phyloP scores from a whole-genome alignment of 2,113 vertebrate genomes.

The Misgurnus anguillicaudatus region DNA sequence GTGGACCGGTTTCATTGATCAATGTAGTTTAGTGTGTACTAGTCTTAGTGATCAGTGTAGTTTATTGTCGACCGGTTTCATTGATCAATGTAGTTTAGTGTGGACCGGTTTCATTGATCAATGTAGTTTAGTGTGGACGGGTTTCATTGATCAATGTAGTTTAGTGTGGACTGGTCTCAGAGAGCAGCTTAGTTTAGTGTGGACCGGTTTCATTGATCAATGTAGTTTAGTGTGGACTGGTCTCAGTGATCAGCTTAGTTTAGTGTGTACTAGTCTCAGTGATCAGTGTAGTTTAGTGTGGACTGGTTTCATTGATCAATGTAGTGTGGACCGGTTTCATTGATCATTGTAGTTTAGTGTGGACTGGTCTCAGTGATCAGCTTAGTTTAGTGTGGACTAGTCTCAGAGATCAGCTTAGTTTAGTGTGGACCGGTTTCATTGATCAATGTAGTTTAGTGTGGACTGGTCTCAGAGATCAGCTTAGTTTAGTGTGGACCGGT shows the following conservation, averaged over 20 bases:
- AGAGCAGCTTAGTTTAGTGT: neutral
- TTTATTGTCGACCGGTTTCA: neutral
- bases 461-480: no score
- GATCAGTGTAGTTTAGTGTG: constrained; percentile 9
- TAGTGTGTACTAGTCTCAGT: neutral
- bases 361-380: neutral
- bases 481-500: no score
- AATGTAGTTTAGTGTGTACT: no score
- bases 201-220: no score
- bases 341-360: neutral
- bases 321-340: no score
- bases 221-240: no score
- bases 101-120: neutral
- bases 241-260: neutral
- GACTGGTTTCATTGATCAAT: neutral
- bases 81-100: neutral
- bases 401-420: no score
- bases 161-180: neutral
- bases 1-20: no score
- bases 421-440: no score
- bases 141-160: neutral
- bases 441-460: no score
- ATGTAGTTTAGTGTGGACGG: no score
- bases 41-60: neutral
- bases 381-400: neutral